Percentiles rank a stretch among this genome's conserved stretches.
Evolutionary conservation across 2,113 vertebrate species (phyloP).

Genomic region (Caranx ignobilis): DNA sequence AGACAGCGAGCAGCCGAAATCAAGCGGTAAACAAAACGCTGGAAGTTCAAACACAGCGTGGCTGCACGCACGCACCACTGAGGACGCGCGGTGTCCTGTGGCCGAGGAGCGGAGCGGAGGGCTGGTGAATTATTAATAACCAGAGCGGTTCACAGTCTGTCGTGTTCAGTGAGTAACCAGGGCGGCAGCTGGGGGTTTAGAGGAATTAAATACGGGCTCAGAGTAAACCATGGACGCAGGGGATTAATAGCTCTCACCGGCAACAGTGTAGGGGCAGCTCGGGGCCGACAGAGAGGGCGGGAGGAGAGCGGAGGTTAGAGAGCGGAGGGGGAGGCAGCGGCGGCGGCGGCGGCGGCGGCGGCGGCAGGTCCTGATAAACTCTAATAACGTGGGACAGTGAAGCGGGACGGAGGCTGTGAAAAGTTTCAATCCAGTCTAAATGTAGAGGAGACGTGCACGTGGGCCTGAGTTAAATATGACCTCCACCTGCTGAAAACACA

Average conservation of each 20-base stretch:
- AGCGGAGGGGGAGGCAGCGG: constrained; percentile 32
- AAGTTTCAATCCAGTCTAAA: neutral
- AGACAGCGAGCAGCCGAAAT: constrained; percentile 26
- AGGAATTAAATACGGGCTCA: constrained; percentile 88
- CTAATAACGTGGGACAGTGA: constrained; percentile 25
- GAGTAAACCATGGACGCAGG: constrained; percentile 84
- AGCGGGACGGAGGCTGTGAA: neutral
- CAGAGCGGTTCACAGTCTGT: constrained; percentile 84
- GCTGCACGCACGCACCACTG: constrained; percentile 40
- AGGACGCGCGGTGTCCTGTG: constrained; percentile 69
- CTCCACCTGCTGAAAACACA: neutral
- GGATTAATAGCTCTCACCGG: constrained; percentile 86
- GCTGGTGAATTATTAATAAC: constrained; percentile 89
- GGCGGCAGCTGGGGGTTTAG: constrained; percentile 87
- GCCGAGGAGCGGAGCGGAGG: constrained; percentile 73
- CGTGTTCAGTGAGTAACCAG: constrained; percentile 83
- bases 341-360: constrained; percentile 14
- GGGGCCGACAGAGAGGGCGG: constrained; percentile 62
- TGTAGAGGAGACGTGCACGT: neutral
- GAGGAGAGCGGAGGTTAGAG: constrained; percentile 45
- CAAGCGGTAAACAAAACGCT: constrained; percentile 35
- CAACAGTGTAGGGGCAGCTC: constrained; percentile 75
- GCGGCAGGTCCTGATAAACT: constrained; percentile 37
- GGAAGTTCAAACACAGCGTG: constrained; percentile 40
- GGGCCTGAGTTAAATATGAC: neutral